phyloP scores from a whole-genome alignment of 1,140 invertebrate genomes.

The Notospermus geniculatus region DNA sequence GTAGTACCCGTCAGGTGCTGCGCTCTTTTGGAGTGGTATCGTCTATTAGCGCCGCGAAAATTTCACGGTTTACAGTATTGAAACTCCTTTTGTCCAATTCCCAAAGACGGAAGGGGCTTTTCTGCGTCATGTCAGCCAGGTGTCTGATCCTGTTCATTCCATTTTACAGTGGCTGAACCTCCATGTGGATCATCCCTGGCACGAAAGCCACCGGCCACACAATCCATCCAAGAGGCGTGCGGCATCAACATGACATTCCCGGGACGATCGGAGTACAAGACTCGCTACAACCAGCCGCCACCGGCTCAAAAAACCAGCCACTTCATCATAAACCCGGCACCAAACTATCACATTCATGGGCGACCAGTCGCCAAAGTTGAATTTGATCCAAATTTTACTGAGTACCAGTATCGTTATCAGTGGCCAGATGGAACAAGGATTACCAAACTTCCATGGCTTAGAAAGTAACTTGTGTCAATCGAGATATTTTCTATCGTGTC shows the following conservation, averaged over 20 bases:
- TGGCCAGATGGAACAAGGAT: slow-evolving; percentile 50
- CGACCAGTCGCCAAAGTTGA: slow-evolving; percentile 36
- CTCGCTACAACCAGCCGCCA: slow-evolving; percentile 36
- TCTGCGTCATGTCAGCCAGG: too few species aligned
- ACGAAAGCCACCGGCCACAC: slow-evolving; percentile 18
- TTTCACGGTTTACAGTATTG: too few species aligned
- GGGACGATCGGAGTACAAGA: slow-evolving; percentile 50
- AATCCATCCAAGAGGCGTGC: slow-evolving; percentile 49
- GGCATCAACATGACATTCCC: slow-evolving; percentile 54
- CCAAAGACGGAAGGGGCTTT: too few species aligned
- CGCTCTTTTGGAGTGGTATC: too few species aligned
- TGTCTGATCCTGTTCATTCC: too few species aligned
- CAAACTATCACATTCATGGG: slow-evolving; percentile 44
- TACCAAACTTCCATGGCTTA: slow-evolving; percentile 46
- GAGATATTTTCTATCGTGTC: background rate
- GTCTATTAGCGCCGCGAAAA: too few species aligned
- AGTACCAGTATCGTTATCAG: slow-evolving; percentile 50
- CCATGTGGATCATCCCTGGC: too few species aligned
- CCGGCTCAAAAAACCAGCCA: slow-evolving; percentile 31
- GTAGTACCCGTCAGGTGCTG: too few species aligned
- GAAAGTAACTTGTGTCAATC: slow-evolving; percentile 16
- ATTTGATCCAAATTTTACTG: slow-evolving; percentile 38
- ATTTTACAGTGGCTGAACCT: too few species aligned
- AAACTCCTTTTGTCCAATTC: too few species aligned
- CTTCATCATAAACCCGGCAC: slow-evolving; percentile 51